A percentile compares a stretch with the other conserved stretches of the same genome.
Conservation (phyloP, 2,113 vertebrate genomes). For the Castor canadensis region DNA sequence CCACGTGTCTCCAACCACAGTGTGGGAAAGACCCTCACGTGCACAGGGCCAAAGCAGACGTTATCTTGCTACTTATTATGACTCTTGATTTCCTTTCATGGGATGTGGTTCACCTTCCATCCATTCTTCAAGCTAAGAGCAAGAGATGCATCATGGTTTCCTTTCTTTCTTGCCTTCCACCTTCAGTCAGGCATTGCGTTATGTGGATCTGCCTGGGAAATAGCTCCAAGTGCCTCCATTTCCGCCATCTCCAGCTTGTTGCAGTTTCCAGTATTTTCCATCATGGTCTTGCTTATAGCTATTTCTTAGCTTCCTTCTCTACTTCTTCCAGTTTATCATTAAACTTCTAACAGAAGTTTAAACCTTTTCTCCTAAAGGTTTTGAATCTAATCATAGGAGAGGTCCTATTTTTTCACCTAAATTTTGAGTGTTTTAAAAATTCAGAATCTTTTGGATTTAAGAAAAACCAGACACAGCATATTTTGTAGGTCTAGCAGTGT, state of each 20-base stretch:
- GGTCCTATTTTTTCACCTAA: background rate
- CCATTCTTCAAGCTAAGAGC: background rate
- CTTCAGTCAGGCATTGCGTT: background rate
- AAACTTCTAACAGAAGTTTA: background rate
- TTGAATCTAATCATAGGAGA: background rate
- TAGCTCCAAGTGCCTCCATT: background rate
- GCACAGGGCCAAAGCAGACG: background rate
- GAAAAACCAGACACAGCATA: background rate
- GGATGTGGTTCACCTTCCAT: conserved; percentile 60
- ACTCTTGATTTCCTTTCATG: background rate
- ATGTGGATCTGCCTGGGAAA: background rate
- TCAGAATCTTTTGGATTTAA: background rate
- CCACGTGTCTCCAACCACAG: background rate
- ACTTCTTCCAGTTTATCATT: background rate
- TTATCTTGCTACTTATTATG: conserved; percentile 5
- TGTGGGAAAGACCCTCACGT: background rate
- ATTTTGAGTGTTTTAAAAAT: background rate
- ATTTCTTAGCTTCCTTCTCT: background rate
- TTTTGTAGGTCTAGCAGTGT: background rate
- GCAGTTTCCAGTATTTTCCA: background rate
- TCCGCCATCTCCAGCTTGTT: background rate
- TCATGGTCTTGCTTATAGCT: background rate
- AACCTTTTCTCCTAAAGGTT: background rate
- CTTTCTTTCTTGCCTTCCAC: conserved; percentile 47
- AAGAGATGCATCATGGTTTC: conserved; percentile 33